Base-by-base conservation (phyloP, 2,113 vertebrate species). In the Ranitomeya imitator region DNA sequence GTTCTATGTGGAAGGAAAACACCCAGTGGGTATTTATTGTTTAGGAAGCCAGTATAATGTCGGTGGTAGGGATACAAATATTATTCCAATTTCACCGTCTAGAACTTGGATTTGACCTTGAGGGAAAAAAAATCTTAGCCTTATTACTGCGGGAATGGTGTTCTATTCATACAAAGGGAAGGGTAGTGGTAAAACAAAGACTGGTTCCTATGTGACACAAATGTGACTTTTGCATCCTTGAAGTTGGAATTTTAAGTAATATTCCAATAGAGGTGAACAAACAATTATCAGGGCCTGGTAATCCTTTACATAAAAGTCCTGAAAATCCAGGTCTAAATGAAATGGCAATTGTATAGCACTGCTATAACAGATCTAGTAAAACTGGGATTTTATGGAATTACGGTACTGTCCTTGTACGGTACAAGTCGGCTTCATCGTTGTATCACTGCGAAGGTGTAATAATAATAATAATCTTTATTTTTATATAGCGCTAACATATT, bases 71-170 rank as follows among this genome's bases (percentile, higher is more conserved):
- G 83, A 67, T 67, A 65, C 6, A 15, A 65, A 65, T 21, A 83
- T 69, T 83, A 26, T 65, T 69, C 37, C 61, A 69, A 83, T 83
- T 83, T 83, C 21, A 83, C 63, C 54, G 81, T 83, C 81, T 83
- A 61, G 61, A 69, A 83, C 45, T 69, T 83, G 51, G 61, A 83
- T 83, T 19, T 83, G 81, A 83, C 81, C 61, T 54, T 19, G 61
- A 65, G 37, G 80, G 45, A 61, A 63, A 71, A 61, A 63, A 71
- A 16, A n/a, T 10, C 21, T 23, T 67, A 6, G 60, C 45, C 21
- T 83, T 18, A 21, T 14, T 73, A 55, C 65, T 15, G 37, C 6
- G 6, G 2, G 19, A 16, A 21, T 21, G 52, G 45, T 78, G 19
- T 54, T 3, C 55, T 6, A 59, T 55, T 6, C 21, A 26, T 18